Evolutionary conservation across 2,797 vertebrate species (phyloP).

Genomic region (Hypotaenidia philippensis): DNA sequence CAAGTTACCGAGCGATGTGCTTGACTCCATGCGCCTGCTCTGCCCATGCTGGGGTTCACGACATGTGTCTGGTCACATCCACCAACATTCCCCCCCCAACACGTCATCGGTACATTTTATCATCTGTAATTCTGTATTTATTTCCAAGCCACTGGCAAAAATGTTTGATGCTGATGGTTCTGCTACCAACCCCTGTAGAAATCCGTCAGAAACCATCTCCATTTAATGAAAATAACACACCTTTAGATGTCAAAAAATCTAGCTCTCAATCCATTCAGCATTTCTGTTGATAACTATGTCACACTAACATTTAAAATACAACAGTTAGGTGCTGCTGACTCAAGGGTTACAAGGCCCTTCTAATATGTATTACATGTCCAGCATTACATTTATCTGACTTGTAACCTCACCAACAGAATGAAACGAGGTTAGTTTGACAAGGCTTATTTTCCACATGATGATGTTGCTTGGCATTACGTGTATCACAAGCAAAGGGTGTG

Average conservation of each 20-base stretch:
- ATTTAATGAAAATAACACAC: neutral
- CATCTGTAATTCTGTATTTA: neutral
- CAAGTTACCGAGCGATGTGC: neutral
- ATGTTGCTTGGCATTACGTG: neutral
- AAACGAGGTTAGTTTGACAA: slow-evolving; percentile 8
- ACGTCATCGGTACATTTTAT: neutral
- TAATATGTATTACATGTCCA: neutral
- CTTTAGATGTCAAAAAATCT: neutral
- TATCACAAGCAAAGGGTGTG: neutral
- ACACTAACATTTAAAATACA: neutral
- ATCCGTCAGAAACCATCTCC: neutral
- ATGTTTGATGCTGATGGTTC: neutral
- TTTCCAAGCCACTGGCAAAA: neutral
- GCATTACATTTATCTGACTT: neutral
- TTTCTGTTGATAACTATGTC: neutral
- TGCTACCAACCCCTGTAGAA: neutral
- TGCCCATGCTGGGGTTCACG: neutral
- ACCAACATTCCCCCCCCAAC: neutral
- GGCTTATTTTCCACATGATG: neutral
- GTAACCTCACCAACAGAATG: neutral
- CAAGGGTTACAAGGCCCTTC: neutral
- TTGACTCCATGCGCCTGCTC: neutral
- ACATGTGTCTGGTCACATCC: neutral
- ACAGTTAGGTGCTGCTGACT: neutral
- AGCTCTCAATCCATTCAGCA: neutral